Conservation (phyloP, 2,113 vertebrate genomes). For the Aphelocoma coerulescens region DNA sequence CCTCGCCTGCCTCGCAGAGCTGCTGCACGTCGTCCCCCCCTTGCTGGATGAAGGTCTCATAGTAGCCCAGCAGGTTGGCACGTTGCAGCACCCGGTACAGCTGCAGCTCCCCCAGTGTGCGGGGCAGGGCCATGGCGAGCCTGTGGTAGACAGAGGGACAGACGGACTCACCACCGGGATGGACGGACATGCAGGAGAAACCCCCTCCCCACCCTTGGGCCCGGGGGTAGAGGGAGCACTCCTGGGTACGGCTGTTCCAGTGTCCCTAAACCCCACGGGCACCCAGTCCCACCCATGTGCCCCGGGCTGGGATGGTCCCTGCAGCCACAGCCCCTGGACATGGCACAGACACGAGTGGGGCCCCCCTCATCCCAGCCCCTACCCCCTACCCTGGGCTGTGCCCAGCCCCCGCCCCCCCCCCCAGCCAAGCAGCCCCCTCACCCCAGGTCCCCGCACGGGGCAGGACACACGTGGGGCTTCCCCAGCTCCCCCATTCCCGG, state of each 20-base stretch:
- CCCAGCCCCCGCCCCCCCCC: too few species aligned
- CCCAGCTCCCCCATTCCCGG: too few species aligned
- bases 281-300: background rate
- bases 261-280: rapidly evolving
- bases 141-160: background rate
- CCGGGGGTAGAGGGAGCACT: background rate
- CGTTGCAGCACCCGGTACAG: conserved; percentile 94
- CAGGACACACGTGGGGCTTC: too few species aligned
- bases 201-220: background rate
- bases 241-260: background rate
- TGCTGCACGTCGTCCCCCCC: conserved; percentile 97
- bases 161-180: background rate
- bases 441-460: too few species aligned
- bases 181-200: rapidly evolving
- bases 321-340: background rate
- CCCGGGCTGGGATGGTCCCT: rapidly evolving
- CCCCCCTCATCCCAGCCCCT: background rate
- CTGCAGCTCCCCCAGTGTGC: conserved; percentile 95
- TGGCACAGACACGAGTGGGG: background rate
- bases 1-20: conserved; percentile 94
- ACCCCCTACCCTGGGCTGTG: background rate
- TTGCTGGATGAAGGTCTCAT: conserved; percentile 99
- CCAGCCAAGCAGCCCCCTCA: too few species aligned
- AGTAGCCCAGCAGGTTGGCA: conserved; percentile 95
- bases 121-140: conserved; percentile 87